Evolutionary conservation across 1,140 invertebrate species (phyloP), one percentile per base, ranked within the genome.

Genomic region (Drosophila subobscura): DNA sequence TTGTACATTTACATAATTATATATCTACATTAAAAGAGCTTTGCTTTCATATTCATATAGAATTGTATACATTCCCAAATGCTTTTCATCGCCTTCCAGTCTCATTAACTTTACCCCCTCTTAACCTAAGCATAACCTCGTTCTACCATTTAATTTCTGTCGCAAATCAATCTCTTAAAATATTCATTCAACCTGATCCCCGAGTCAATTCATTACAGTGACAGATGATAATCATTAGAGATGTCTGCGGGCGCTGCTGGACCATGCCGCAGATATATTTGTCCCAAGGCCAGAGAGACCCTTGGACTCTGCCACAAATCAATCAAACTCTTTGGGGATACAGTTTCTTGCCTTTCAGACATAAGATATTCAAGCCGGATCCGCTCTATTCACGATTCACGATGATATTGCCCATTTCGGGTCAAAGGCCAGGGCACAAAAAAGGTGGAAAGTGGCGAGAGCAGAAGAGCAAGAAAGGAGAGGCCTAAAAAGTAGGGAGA

Each of bases 281-380:
- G 12, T 46, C 12, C 23, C 25, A 14, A 12, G n/a, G 25, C 14
- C 7, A 20, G n/a, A 29, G 7, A 8, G 23, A 41, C 60, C 51
- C 42, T 52, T 46, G 22, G 40, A 10, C 25, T 40, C 41, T 23
- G 33, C 42, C 23, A 25, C 58, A 44, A 79, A 79, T 79, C 77
- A 75, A 79, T 79, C 77, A 79, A 79, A 59, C 72, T 72, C 55
- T 49, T 61, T 52, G 7, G 49, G 67, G 40, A 64, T 56, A 51
- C 51, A 55, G 55, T 72, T 72, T 73, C 40, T 37, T 12, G 33
- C 29, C 46, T 20, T 25, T 51, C 33, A 33, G 75, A 53, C 59
- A 57, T 54, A 54, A 76, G 72, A 76, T 57, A 76, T 55, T 74
- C 70, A 57, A 58, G 67, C 52, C 46, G 40, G 53, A 7, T 33